Conservation (phyloP, 2,888 invertebrate genomes). For the Cinara cedri region DNA sequence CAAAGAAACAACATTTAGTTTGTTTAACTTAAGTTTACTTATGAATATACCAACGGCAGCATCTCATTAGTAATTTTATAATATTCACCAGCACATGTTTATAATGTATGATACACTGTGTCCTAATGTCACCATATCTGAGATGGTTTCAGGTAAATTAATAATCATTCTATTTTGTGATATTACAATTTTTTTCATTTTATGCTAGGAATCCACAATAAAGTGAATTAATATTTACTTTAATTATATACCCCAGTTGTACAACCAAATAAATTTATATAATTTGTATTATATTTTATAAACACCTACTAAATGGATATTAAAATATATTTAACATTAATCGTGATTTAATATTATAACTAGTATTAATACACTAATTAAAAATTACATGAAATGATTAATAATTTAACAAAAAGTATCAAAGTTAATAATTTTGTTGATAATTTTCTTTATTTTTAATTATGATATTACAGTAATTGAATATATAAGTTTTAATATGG, state of each 20-base stretch:
- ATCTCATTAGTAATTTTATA: slow-evolving; percentile 42
- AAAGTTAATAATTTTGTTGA: background rate
- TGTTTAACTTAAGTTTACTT: slow-evolving; percentile 19
- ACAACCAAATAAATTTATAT: too few relatives aligned
- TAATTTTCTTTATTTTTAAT: background rate
- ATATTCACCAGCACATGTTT: slow-evolving; percentile 25
- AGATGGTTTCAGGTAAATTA: slow-evolving; percentile 54
- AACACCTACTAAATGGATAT: too few relatives aligned
- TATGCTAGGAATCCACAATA: too few relatives aligned
- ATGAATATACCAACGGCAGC: slow-evolving; percentile 20
- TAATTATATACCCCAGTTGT: too few relatives aligned
- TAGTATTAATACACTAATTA: too few relatives aligned
- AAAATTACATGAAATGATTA: too few relatives aligned
- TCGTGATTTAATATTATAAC: background rate
- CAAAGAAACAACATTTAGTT: slow-evolving; percentile 33
- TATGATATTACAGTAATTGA: background rate
- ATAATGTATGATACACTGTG: slow-evolving; percentile 45
- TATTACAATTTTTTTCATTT: background rate
- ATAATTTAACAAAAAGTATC: background rate
- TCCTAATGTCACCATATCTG: slow-evolving; percentile 35
- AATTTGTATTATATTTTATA: too few relatives aligned
- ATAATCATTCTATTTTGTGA: background rate
- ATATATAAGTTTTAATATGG: background rate
- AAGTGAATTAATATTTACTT: background rate
- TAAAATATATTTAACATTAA: too few relatives aligned